These are phyloP conservation scores for Oreonectes daqikongensis DNA, from an alignment of 2,797 vertebrate species.

Conservation along the genomic window DNA sequence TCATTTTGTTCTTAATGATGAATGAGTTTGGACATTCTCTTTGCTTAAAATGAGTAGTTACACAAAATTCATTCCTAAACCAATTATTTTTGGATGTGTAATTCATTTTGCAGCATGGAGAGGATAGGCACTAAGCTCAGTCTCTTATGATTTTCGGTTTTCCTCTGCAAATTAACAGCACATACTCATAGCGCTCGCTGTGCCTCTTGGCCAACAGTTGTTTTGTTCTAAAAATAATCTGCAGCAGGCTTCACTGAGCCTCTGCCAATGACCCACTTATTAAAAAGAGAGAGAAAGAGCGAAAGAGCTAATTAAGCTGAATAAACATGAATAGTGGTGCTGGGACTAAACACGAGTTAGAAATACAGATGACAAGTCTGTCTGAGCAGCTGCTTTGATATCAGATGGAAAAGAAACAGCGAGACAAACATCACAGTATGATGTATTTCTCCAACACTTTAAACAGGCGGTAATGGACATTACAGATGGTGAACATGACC, in stretches of 20 bases:
- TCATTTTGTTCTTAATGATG: neutral
- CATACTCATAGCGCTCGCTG: neutral
- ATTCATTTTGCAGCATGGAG: neutral
- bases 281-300: conserved; percentile 3
- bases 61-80: neutral
- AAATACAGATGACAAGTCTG: conserved; percentile 56
- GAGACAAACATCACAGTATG: neutral
- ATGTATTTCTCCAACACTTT: neutral
- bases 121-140: neutral
- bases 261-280: conserved; percentile 49
- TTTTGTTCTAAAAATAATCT: conserved; percentile 43
- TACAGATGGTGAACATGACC: neutral
- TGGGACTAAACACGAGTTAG: conserved; percentile 46
- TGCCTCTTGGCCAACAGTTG: conserved; percentile 25
- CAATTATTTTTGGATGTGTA: neutral
- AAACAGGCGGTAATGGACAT: neutral
- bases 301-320: conserved; percentile 68
- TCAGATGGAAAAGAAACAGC: conserved; percentile 1
- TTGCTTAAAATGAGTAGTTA: neutral
- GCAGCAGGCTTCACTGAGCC: conserved; percentile 21
- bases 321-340: conserved; percentile 62
- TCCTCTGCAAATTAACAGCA: neutral
- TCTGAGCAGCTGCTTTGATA: conserved; percentile 29
- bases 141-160: neutral
- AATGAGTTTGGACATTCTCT: neutral